Conservation (phyloP, 2,113 vertebrate genomes). For the Chascanopsetta lugubris region DNA sequence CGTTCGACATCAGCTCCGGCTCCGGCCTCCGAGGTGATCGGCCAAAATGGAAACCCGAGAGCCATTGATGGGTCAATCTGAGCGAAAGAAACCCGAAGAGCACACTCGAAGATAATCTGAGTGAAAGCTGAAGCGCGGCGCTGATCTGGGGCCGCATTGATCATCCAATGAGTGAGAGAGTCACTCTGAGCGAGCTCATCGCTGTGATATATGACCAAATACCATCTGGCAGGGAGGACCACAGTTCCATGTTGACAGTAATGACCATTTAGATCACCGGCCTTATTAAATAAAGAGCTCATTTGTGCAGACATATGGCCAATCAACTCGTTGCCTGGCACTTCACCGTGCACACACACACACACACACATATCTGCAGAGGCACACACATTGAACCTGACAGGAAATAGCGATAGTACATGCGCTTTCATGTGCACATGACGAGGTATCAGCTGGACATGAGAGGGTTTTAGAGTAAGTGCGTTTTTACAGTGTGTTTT, state of each 20-base stretch:
- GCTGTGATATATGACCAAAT: conserved; percentile 64
- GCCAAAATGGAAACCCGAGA: neutral
- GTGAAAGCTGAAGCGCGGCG: conserved; percentile 12
- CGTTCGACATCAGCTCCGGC: neutral
- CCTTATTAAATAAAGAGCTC: conserved; percentile 79
- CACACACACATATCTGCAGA: neutral
- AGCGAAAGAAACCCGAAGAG: conserved; percentile 10
- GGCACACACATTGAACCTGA: neutral
- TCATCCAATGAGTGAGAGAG: conserved; percentile 53
- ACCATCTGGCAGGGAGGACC: conserved; percentile 71
- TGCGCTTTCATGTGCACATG: neutral
- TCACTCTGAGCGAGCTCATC: conserved; percentile 67
- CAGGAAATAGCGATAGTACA: neutral
- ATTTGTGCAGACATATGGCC: conserved; percentile 77
- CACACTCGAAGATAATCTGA: conserved; percentile 9
- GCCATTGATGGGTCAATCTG: neutral
- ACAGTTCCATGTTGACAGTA: conserved; percentile 78
- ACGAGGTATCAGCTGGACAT: neutral
- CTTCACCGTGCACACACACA: conserved; percentile 44
- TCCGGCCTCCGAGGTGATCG: neutral
- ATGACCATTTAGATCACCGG: conserved; percentile 77
- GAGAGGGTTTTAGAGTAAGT: neutral
- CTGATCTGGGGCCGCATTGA: conserved; percentile 50
- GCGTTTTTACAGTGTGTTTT: too few relatives aligned
- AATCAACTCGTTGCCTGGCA: conserved; percentile 64